Evolutionary conservation across 2,113 vertebrate species (phyloP).

Genomic region (Periophthalmodon schlosseri): DNA sequence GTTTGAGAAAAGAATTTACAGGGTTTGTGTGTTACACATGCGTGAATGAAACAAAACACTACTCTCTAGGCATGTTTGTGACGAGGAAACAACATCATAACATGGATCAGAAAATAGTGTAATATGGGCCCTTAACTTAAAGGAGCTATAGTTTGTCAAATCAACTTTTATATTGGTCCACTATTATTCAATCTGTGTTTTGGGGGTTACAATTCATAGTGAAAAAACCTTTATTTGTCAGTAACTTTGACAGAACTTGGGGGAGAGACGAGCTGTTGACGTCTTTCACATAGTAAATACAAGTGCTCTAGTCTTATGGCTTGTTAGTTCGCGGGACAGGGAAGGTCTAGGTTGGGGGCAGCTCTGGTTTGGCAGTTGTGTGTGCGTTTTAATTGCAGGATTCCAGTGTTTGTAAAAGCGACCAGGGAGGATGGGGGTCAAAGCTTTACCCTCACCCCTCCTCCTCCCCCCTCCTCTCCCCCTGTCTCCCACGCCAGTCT

Average conservation of each 20-base stretch:
- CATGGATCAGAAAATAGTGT: too few species aligned
- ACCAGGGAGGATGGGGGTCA: constrained; percentile 35
- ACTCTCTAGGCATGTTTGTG: too few species aligned
- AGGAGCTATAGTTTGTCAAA: too few species aligned
- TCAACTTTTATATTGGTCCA: too few species aligned
- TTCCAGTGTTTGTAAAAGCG: constrained; percentile 69
- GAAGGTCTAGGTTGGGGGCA: constrained; percentile 31
- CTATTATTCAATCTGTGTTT: too few species aligned
- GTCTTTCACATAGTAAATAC: constrained; percentile 16
- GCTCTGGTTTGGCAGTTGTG: constrained; percentile 80
- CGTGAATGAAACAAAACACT: too few species aligned
- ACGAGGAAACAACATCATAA: too few species aligned
- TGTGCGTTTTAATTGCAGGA: constrained; percentile 77
- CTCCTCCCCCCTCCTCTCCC: constrained; percentile 25
- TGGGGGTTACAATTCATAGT: too few species aligned
- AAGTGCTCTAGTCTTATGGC: constrained; percentile 26
- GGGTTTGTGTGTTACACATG: too few species aligned
- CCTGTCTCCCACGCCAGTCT: constrained; percentile 68
- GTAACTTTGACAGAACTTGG: constrained; percentile 19
- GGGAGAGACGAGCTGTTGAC: constrained; percentile 8
- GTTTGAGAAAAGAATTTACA: too few species aligned
- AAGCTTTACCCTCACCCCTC: constrained; percentile 44
- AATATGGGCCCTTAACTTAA: too few species aligned
- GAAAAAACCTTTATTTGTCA: neutral
- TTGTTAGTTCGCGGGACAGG: constrained; percentile 61